phyloP scores from a whole-genome alignment of 2,888 invertebrate species.

The Dromius quadrimaculatus region DNA sequence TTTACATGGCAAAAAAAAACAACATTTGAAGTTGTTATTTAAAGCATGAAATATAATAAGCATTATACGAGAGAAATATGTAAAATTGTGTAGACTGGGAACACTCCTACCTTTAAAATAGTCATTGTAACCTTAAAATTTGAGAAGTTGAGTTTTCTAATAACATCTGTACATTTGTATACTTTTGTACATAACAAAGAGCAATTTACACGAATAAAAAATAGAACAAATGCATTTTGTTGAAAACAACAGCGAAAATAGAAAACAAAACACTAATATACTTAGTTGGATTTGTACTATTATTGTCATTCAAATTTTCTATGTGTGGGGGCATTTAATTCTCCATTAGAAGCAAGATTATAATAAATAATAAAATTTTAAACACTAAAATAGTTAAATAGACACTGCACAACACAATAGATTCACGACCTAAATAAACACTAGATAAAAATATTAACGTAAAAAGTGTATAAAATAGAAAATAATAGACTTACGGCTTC shows the following conservation, averaged over 20 bases:
- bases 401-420: conserved; percentile 34
- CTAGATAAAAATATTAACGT: conserved; percentile 27
- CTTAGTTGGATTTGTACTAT: neutral
- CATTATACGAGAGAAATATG: too few species aligned
- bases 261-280: conserved; percentile 17
- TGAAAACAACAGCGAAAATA: neutral
- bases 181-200: neutral
- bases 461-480: conserved; percentile 45
- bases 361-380: too few species aligned
- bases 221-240: neutral
- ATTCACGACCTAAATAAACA: conserved; percentile 52
- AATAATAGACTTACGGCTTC: conserved; percentile 64
- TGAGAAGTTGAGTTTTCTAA: neutral
- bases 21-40: too few species aligned
- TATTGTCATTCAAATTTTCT: conserved; percentile 1
- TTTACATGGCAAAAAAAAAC: too few species aligned
- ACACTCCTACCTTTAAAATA: neutral
- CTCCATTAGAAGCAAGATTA: too few species aligned
- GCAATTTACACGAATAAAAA: neutral
- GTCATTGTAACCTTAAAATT: conserved; percentile 25
- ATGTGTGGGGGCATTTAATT: too few species aligned
- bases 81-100: too few species aligned
- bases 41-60: too few species aligned
- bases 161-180: neutral
- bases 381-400: conserved; percentile 45